Conservation (phyloP, 2,888 invertebrate species). For the Plebejus argus region DNA sequence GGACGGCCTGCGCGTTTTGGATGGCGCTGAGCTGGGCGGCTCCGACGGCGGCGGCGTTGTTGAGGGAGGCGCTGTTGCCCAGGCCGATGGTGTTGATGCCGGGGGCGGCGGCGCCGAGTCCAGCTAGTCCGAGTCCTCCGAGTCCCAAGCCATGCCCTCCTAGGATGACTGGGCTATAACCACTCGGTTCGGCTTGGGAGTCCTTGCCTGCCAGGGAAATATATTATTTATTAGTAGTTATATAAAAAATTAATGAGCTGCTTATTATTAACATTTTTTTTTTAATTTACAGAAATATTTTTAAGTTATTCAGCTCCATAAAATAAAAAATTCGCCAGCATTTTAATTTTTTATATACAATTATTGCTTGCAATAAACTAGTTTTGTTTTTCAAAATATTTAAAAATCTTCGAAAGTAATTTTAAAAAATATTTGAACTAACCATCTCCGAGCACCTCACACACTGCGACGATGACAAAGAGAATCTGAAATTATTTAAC, state of each 20-base stretch:
- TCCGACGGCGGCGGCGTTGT: conserved; percentile 68
- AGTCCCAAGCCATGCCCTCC: conserved; percentile 40
- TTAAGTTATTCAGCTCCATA: background rate
- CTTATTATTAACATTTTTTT: too few species aligned
- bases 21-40: conserved; percentile 73
- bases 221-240: conserved; percentile 2
- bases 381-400: background rate
- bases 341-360: background rate
- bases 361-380: background rate
- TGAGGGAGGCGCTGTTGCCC: conserved; percentile 62
- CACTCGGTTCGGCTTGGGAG: conserved; percentile 56
- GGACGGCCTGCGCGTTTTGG: conserved; percentile 73
- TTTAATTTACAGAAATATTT: too few species aligned
- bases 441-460: conserved; percentile 68
- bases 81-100: conserved; percentile 37
- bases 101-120: conserved; percentile 45
- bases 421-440: conserved; percentile 40
- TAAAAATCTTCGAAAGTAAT: background rate
- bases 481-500: conserved; percentile 58
- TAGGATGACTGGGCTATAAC: conserved; percentile 44
- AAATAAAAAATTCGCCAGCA: background rate
- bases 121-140: conserved; percentile 43
- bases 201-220: conserved; percentile 46
- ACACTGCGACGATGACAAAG: conserved; percentile 72
- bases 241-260: too few species aligned